These are phyloP conservation scores for Drosophila quinaria DNA, from an alignment of 2,888 invertebrate species.

Conservation along the genomic window DNA sequence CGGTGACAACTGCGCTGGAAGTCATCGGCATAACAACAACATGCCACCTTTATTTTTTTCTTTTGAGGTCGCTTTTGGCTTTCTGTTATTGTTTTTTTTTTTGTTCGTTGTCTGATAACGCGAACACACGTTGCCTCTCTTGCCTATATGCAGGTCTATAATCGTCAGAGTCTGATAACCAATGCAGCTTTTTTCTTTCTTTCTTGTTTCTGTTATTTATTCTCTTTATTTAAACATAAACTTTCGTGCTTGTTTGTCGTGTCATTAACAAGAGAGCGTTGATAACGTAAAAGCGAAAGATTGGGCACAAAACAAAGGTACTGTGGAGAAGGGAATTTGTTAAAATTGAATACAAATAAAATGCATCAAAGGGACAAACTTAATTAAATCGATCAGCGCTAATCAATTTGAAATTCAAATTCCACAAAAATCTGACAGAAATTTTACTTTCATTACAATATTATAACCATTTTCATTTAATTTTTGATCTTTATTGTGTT, in stretches of 20 bases:
- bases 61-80: slow-evolving; percentile 47
- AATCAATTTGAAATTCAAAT: background rate
- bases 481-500: background rate
- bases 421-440: background rate
- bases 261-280: slow-evolving; percentile 38
- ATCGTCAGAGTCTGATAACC: slow-evolving; percentile 44
- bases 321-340: slow-evolving; percentile 24
- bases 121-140: slow-evolving; percentile 43
- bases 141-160: slow-evolving; percentile 32
- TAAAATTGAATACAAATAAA: slow-evolving; percentile 18
- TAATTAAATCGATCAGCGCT: background rate
- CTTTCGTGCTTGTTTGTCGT: slow-evolving; percentile 31
- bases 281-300: slow-evolving; percentile 39
- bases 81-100: slow-evolving; percentile 29
- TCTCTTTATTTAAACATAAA: slow-evolving; percentile 28
- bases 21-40: slow-evolving; percentile 42
- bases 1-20: slow-evolving; percentile 30
- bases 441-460: slow-evolving; percentile 2
- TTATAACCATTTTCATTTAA: background rate
- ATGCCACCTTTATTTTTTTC: slow-evolving; percentile 30
- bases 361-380: background rate
- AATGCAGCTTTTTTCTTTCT: slow-evolving; percentile 37
- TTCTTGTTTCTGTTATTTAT: slow-evolving; percentile 1
- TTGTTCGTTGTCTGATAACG: slow-evolving; percentile 50
- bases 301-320: slow-evolving; percentile 25